These are phyloP conservation scores for Phocides pigmalion DNA, from an alignment of 1,140 invertebrate genomes.

Conservation along the genomic window DNA sequence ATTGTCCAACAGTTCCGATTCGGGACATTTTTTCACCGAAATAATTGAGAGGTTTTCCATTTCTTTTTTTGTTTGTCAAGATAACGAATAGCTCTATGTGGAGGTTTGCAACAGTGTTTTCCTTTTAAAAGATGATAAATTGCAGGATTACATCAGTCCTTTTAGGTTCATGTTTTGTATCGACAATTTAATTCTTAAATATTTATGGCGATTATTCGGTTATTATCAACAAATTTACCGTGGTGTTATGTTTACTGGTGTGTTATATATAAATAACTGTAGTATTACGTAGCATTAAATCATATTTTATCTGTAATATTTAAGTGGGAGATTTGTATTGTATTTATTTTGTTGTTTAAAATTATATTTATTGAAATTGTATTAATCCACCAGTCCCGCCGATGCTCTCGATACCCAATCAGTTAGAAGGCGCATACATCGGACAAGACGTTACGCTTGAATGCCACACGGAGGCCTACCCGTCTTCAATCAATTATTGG, in stretches of 20 bases:
- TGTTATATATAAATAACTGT: too few relatives aligned
- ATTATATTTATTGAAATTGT: slow-evolving; percentile 12
- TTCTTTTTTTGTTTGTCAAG: slow-evolving; percentile 1
- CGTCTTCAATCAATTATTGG: slow-evolving; percentile 95
- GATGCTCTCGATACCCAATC: slow-evolving; percentile 84
- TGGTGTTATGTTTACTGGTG: too few relatives aligned
- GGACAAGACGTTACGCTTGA: slow-evolving; percentile 88
- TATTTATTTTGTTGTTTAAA: too few relatives aligned
- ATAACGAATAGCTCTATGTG: slow-evolving; percentile 11
- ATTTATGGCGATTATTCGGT: too few relatives aligned
- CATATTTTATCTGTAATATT: too few relatives aligned
- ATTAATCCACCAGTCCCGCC: slow-evolving; percentile 78
- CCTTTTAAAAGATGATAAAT: background rate
- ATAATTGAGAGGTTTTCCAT: slow-evolving; percentile 10
- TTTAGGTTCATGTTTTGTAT: too few relatives aligned
- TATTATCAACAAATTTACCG: too few relatives aligned
- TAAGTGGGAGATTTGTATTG: too few relatives aligned
- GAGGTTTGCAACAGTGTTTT: slow-evolving; percentile 3
- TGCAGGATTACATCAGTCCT: too few relatives aligned
- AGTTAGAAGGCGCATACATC: slow-evolving; percentile 84
- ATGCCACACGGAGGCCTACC: slow-evolving; percentile 95
- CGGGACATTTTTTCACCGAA: slow-evolving; percentile 7
- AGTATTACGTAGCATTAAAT: too few relatives aligned
- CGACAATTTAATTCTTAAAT: too few relatives aligned
- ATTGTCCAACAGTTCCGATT: slow-evolving; percentile 1